phyloP scores from a whole-genome alignment of 2,888 invertebrate species.

The Stenoptilia bipunctidactyla region DNA sequence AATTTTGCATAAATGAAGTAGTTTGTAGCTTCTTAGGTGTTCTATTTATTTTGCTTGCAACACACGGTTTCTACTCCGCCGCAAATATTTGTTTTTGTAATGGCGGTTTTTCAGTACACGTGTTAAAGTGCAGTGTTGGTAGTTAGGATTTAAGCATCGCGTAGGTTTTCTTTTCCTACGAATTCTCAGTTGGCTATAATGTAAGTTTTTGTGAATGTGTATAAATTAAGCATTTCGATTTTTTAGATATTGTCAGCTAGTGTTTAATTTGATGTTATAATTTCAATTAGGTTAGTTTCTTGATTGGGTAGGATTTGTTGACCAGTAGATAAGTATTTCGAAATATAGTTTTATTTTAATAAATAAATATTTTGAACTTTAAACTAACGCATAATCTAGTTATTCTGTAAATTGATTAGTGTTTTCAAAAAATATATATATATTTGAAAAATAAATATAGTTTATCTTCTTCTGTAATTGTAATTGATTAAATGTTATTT shows the following conservation, averaged over 20 bases:
- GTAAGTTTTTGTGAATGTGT: not conserved
- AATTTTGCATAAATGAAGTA: constrained; percentile 67
- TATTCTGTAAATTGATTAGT: no score
- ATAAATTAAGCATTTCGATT: not conserved
- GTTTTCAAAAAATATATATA: no score
- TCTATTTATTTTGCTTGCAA: not conserved
- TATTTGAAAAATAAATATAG: no score
- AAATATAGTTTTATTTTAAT: no score
- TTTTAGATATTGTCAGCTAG: not conserved
- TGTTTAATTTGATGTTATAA: not conserved
- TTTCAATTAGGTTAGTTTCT: no score
- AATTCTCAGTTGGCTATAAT: not conserved
- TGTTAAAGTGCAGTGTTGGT: not conserved
- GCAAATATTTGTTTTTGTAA: not conserved
- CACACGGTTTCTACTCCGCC: not conserved
- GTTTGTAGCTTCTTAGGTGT: constrained; percentile 12
- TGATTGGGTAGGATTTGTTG: no score
- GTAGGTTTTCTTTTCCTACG: no score
- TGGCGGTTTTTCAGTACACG: not conserved
- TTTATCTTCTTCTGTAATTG: no score
- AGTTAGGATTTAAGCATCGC: not conserved
- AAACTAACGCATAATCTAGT: no score
- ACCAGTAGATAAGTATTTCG: no score
- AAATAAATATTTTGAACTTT: no score
- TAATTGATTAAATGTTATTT: no score